These are phyloP conservation scores for Stichodactyla helianthus DNA, from an alignment of 64 coral and sea anemone species.

Conservation along the genomic window DNA sequence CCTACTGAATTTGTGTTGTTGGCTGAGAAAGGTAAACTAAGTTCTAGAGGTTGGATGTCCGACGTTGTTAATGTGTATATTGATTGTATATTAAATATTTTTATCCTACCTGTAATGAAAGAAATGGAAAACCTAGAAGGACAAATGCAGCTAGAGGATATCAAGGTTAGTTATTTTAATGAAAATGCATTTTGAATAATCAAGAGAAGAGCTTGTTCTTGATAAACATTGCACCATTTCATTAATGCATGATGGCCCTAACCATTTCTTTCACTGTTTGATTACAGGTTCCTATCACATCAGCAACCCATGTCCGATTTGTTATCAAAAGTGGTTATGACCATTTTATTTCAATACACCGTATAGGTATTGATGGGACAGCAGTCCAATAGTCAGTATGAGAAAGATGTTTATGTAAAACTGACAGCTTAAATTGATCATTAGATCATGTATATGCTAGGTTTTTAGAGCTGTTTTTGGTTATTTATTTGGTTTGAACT, in stretches of 20 bases:
- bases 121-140: slow-evolving; percentile 64
- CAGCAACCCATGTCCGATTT: slow-evolving; percentile 64
- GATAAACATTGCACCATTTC: neutral
- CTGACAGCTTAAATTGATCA: no score
- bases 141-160: slow-evolving; percentile 70
- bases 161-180: slow-evolving; percentile 34
- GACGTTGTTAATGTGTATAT: neutral
- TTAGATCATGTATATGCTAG: neutral
- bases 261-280: neutral
- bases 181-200: neutral
- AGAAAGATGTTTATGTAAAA: neutral
- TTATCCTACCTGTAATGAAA: neutral
- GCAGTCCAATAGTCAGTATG: slow-evolving; percentile 27
- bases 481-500: no score
- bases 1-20: slow-evolving; percentile 53
- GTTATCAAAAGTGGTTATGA: slow-evolving; percentile 74
- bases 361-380: slow-evolving; percentile 56
- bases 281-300: slow-evolving; percentile 62
- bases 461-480: no score
- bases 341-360: slow-evolving; percentile 61
- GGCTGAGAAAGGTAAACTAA: slow-evolving; percentile 62
- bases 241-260: neutral
- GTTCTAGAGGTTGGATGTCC: neutral
- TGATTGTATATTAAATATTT: neutral
- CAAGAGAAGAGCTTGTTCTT: neutral